Percentiles rank a stretch among this genome's conserved stretches.
Evolutionary conservation across 2,888 invertebrate genomes (phyloP).

Genomic region (Xestia sexstrigata): DNA sequence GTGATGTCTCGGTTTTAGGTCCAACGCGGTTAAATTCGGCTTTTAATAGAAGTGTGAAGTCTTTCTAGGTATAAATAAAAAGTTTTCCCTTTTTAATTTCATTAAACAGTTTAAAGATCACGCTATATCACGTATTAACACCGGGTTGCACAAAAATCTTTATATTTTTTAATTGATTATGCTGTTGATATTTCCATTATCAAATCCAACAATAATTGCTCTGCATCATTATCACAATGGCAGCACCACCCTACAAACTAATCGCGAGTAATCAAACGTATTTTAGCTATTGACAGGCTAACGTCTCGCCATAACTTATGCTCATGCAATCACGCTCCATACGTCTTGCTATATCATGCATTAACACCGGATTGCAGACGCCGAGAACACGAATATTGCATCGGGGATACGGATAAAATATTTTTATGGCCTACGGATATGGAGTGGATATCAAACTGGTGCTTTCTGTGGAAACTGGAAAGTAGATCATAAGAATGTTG

Average conservation of each 20-base stretch:
- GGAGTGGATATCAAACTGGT: neutral
- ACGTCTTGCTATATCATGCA: slow-evolving; percentile 40
- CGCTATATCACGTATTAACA: too few relatives aligned
- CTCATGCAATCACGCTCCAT: slow-evolving; percentile 17
- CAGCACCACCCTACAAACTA: neutral
- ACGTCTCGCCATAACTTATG: slow-evolving; percentile 26
- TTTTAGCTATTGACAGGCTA: slow-evolving; percentile 21
- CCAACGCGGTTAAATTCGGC: neutral
- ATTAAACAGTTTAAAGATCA: too few relatives aligned
- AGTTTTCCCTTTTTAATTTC: neutral
- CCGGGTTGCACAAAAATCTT: neutral
- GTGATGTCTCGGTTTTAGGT: too few relatives aligned
- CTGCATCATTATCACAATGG: too few relatives aligned
- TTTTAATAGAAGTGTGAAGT: neutral
- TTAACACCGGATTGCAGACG: slow-evolving; percentile 22
- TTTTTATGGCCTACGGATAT: slow-evolving; percentile 20
- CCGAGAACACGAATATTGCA: slow-evolving; percentile 33
- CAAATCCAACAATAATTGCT: neutral
- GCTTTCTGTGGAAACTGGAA: neutral
- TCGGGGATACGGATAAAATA: slow-evolving; percentile 36
- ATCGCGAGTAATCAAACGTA: slow-evolving; percentile 26
- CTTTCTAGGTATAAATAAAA: neutral
- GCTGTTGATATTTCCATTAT: neutral
- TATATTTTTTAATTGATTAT: neutral
- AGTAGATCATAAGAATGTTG: neutral